These are phyloP conservation scores for Oryzias dopingdopingensis DNA, from an alignment of 2,797 vertebrate genomes.

Conservation along the genomic window DNA sequence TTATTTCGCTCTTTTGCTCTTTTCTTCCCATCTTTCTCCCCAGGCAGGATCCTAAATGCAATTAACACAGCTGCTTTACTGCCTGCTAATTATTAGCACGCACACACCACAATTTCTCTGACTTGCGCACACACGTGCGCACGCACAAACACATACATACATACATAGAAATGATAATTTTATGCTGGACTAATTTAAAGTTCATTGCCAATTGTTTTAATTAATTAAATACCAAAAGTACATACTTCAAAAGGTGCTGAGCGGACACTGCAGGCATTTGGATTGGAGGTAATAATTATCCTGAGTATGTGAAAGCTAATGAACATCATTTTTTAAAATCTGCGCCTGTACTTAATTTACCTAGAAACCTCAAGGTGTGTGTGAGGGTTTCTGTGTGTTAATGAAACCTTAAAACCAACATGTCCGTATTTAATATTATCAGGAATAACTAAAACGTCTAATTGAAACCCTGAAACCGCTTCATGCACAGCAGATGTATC, in stretches of 20 bases:
- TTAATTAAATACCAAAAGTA: constrained; percentile 84
- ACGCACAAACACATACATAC: constrained; percentile 14
- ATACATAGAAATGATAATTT: constrained; percentile 79
- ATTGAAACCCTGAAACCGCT: constrained; percentile 60
- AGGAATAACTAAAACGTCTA: constrained; percentile 78
- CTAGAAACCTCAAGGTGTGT: constrained; percentile 56
- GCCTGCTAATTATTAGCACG: constrained; percentile 98
- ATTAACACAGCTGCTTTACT: constrained; percentile 93
- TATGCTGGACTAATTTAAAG: constrained; percentile 94
- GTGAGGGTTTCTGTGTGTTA: constrained; percentile 54
- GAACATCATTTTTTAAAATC: constrained; percentile 18
- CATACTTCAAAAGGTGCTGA: constrained; percentile 72
- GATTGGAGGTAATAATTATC: constrained; percentile 75
- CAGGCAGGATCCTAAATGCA: constrained; percentile 91
- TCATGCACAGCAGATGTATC: constrained; percentile 50
- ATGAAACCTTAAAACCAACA: constrained; percentile 75
- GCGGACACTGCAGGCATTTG: constrained; percentile 56
- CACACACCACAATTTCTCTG: constrained; percentile 9
- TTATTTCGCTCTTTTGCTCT: constrained; percentile 30
- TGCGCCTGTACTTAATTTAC: constrained; percentile 39
- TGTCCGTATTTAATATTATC: constrained; percentile 80
- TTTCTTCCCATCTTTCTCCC: constrained; percentile 76
- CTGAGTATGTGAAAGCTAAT: constrained; percentile 25
- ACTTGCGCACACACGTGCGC: constrained; percentile 9
- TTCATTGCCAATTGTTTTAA: constrained; percentile 86